These are phyloP conservation scores for Coecobrya sp. DNA, from an alignment of 2,888 invertebrate genomes.

Conservation along the genomic window DNA sequence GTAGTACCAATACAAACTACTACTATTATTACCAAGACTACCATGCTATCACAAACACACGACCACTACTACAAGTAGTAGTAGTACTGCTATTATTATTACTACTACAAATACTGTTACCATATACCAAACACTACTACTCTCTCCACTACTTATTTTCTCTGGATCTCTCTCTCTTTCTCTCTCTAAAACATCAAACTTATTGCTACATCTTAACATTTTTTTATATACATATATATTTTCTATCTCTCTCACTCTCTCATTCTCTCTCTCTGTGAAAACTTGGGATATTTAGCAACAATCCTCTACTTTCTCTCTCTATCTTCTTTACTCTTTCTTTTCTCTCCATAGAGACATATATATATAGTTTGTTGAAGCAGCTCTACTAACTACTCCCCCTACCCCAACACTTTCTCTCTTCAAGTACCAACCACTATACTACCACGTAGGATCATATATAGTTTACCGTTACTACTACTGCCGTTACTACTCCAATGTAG, in stretches of 20 bases:
- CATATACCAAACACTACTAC: not conserved
- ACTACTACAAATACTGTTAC: not conserved
- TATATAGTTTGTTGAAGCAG: not conserved
- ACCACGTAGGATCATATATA: too few species aligned
- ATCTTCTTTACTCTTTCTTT: not conserved
- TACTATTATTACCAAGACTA: too few species aligned
- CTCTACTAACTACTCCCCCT: not conserved
- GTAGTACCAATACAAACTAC: too few species aligned
- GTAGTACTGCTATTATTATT: not conserved
- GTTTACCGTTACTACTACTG: slow-evolving; percentile 37
- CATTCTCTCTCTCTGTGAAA: not conserved
- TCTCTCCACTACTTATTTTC: not conserved
- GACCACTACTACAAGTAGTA: not conserved
- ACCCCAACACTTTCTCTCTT: not conserved
- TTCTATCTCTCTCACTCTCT: slow-evolving; percentile 44
- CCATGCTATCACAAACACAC: not conserved
- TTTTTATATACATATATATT: slow-evolving; percentile 26
- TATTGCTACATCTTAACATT: slow-evolving; percentile 57
- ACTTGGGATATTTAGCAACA: not conserved
- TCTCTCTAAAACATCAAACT: slow-evolving; percentile 49
- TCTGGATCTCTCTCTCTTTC: slow-evolving; percentile 17
- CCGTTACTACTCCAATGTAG: not conserved
- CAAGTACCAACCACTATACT: slow-evolving; percentile 4
- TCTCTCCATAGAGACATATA: not conserved
- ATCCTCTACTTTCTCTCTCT: slow-evolving; percentile 18